Evolutionary conservation across 1,140 invertebrate genomes (phyloP).

Genomic region (Scaptomyza hsui): DNA sequence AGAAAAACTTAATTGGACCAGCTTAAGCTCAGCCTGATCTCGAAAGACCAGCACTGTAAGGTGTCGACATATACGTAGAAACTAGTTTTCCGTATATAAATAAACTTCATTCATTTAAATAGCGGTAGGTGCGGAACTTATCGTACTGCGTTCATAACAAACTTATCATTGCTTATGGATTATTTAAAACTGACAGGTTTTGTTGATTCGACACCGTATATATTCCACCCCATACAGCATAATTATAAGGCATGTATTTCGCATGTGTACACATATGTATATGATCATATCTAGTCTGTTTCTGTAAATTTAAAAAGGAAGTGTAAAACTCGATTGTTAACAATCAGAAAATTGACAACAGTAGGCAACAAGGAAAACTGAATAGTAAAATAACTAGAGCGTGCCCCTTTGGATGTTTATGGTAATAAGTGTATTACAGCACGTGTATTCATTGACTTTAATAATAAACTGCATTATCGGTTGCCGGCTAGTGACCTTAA

Average conservation of each 20-base stretch:
- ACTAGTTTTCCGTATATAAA: constrained; percentile 66
- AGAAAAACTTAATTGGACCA: constrained; percentile 34
- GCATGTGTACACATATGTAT: neutral
- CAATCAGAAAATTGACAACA: neutral
- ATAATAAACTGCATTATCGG: constrained; percentile 43
- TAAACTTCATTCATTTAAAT: constrained; percentile 61
- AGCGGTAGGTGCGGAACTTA: constrained; percentile 64
- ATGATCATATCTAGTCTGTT: neutral
- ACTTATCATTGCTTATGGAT: constrained; percentile 52
- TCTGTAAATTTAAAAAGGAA: neutral
- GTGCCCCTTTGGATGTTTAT: neutral
- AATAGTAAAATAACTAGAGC: too few species aligned
- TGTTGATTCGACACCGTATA: constrained; percentile 8
- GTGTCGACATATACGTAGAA: constrained; percentile 48
- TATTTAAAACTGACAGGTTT: constrained; percentile 32
- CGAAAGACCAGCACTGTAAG: constrained; percentile 64
- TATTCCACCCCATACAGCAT: constrained; percentile 13
- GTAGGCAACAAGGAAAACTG: too few species aligned
- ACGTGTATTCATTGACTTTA: constrained; percentile 21
- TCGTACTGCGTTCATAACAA: constrained; percentile 47
- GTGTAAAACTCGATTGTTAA: neutral
- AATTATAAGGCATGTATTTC: neutral
- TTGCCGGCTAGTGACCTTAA: constrained; percentile 45
- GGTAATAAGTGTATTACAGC: neutral
- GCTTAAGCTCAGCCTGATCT: constrained; percentile 46